Evolutionary conservation across 2,888 invertebrate genomes (phyloP).

Genomic region (Drosophila fulvimacula): DNA sequence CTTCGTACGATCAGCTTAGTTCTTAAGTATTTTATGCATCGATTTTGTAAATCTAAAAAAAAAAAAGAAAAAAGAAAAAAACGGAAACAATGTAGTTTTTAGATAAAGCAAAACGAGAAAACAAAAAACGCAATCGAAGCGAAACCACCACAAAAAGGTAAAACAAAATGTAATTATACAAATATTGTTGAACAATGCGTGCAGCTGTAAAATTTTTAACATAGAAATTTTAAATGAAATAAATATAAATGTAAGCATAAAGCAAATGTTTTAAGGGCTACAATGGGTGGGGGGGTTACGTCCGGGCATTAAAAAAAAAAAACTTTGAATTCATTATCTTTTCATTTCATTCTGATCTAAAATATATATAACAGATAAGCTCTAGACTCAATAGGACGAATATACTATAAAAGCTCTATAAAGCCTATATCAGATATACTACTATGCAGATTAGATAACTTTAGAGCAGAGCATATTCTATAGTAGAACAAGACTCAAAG

Average conservation of each 20-base stretch:
- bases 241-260: constrained; percentile 71
- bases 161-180: constrained; percentile 45
- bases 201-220: constrained; percentile 79
- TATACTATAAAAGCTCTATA: no score
- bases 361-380: no score
- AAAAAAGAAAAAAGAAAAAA: constrained; percentile 3
- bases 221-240: constrained; percentile 76
- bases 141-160: constrained; percentile 40
- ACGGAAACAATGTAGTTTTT: constrained; percentile 56
- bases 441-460: neutral
- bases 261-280: neutral
- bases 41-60: constrained; percentile 62
- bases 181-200: constrained; percentile 80
- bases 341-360: no score
- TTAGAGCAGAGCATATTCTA: neutral
- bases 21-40: constrained; percentile 73
- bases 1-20: constrained; percentile 44
- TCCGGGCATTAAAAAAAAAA: no score
- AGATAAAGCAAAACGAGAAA: constrained; percentile 42
- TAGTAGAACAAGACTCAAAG: neutral
- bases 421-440: neutral
- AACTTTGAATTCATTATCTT: no score
- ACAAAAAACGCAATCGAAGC: constrained; percentile 39
- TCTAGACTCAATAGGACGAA: no score
- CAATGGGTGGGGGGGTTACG: no score